Evolutionary conservation across 2,797 vertebrate species (phyloP).

Genomic region (Labroides dimidiatus): DNA sequence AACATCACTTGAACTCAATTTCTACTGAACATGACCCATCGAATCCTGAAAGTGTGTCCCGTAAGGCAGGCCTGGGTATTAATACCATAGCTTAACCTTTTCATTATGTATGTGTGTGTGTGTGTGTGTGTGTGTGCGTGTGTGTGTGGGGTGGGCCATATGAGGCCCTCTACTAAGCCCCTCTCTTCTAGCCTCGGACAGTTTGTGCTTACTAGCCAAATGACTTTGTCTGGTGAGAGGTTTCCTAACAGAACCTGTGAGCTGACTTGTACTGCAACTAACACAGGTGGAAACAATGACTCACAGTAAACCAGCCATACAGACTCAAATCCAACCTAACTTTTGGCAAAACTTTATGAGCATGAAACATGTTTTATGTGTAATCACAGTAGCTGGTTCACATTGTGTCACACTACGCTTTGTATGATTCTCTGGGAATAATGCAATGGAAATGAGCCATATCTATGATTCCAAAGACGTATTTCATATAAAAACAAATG

Average conservation of each 20-base stretch:
- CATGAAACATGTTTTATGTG: conserved; percentile 18
- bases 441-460: conserved; percentile 12
- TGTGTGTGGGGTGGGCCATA: conserved; percentile 20
- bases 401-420: background rate
- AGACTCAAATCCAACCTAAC: conserved; percentile 1
- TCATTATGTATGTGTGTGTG: too few species aligned
- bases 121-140: too few species aligned
- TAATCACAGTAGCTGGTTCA: conserved; percentile 21
- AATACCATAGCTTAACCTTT: conserved; percentile 61
- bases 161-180: conserved; percentile 30
- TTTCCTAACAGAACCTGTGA: conserved; percentile 26
- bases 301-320: background rate
- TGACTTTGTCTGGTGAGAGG: conserved; percentile 41
- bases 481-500: conserved; percentile 35
- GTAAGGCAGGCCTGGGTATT: conserved; percentile 58
- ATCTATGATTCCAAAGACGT: conserved; percentile 9
- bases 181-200: conserved; percentile 18
- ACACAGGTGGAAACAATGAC: conserved; percentile 15
- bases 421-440: background rate
- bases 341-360: conserved; percentile 15
- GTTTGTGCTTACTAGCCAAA: conserved; percentile 68
- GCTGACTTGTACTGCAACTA: conserved; percentile 7
- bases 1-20: conserved; percentile 21
- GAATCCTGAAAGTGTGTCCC: conserved; percentile 28
- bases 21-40: conserved; percentile 34